These are phyloP conservation scores for Metridium senile DNA, from an alignment of 92 coral and sea anemone species.

Conservation along the genomic window DNA sequence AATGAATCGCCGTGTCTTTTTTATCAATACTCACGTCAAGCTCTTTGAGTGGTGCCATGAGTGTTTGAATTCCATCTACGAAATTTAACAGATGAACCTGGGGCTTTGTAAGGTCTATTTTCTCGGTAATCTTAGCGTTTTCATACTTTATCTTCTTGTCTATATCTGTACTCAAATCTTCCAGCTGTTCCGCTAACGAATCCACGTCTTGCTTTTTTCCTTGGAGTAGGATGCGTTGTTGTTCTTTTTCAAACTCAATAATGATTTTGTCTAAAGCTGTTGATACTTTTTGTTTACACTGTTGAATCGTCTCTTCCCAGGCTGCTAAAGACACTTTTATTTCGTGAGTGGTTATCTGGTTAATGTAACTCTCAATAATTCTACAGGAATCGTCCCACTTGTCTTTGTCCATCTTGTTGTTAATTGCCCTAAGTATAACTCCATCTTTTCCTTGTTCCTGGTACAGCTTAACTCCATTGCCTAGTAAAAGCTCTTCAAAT, in stretches of 20 bases:
- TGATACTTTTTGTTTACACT: constrained; percentile 6
- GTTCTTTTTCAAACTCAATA: background rate
- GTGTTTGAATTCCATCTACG: constrained; percentile 24
- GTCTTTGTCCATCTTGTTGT: constrained; percentile 18
- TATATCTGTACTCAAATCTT: constrained; percentile 33
- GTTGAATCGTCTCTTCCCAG: constrained; percentile 15
- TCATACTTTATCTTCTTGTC: constrained; percentile 31
- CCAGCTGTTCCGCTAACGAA: constrained; percentile 19
- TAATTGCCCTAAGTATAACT: background rate
- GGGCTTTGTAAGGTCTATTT: constrained; percentile 11
- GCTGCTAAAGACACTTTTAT: constrained; percentile 5
- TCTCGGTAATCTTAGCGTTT: constrained; percentile 27
- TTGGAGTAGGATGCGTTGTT: constrained; percentile 15
- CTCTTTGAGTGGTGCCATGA: constrained; percentile 19
- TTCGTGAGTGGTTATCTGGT: background rate
- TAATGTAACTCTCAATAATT: background rate
- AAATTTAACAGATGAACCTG: constrained; percentile 24
- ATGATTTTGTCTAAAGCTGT: background rate
- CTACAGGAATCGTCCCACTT: constrained; percentile 23
- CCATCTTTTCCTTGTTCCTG: constrained; percentile 19
- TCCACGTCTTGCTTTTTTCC: constrained; percentile 48
- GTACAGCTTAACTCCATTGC: background rate
- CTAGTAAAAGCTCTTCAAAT: constrained; percentile 11
- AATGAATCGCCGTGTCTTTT: constrained; percentile 14
- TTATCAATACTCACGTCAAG: constrained; percentile 23